A percentile compares a stretch with the other conserved stretches of the same genome.
These are phyloP conservation scores for Chanos chanos DNA, from an alignment of 2,797 vertebrate species.

Conservation along the genomic window DNA sequence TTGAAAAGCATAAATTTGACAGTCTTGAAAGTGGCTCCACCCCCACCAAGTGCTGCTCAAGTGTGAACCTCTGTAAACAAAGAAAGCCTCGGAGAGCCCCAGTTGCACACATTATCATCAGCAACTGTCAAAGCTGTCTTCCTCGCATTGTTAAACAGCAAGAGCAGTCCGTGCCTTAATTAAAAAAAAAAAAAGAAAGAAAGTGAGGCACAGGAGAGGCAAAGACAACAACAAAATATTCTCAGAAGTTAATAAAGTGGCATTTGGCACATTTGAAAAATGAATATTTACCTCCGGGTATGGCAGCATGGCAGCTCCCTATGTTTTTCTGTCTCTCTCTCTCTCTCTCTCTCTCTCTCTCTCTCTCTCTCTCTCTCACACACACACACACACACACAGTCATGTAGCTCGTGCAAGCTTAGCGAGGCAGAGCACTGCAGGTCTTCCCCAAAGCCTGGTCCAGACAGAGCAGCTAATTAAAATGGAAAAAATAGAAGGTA, in stretches of 20 bases:
- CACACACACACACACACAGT: too few species aligned
- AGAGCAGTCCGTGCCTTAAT: constrained; percentile 53
- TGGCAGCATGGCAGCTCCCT: constrained; percentile 5
- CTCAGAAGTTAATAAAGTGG: constrained; percentile 6
- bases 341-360: too few species aligned
- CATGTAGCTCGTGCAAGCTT: constrained; percentile 19
- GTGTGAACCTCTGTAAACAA: constrained; percentile 60
- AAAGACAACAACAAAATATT: too few species aligned
- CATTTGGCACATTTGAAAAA: constrained; percentile 15
- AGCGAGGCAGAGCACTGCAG: constrained; percentile 49
- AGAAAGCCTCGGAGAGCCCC: constrained; percentile 47
- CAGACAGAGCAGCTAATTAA: constrained; percentile 68
- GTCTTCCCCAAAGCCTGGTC: too few species aligned
- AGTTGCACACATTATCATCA: constrained; percentile 55
- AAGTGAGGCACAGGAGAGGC: too few species aligned
- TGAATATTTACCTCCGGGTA: constrained; percentile 9
- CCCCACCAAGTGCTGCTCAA: constrained; percentile 40
- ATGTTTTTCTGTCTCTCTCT: constrained; percentile 4
- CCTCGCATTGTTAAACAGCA: constrained; percentile 8
- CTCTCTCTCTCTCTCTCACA: too few species aligned
- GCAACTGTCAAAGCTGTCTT: constrained; percentile 53
- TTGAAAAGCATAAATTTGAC: neutral
- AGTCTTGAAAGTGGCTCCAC: constrained; percentile 21
- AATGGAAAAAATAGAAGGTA: too few species aligned
- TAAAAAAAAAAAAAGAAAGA: constrained; percentile 39